These are phyloP conservation scores for Aselliscus stoliczkanus DNA, from an alignment of 2,797 vertebrate species.

Conservation along the genomic window DNA sequence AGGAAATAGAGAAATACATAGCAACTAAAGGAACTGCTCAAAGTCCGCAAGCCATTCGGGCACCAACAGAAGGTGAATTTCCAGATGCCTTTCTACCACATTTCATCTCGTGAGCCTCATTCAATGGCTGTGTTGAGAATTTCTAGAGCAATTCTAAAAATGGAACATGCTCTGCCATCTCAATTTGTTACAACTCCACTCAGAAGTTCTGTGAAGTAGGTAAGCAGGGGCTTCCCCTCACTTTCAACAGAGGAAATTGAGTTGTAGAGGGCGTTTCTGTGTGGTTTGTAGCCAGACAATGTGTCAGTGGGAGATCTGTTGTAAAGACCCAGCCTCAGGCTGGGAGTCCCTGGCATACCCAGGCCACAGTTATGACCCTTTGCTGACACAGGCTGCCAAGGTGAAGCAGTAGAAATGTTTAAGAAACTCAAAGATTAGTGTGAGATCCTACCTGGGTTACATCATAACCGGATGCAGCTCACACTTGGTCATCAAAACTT, in stretches of 20 bases:
- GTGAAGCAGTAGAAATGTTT: not conserved
- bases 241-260: not conserved
- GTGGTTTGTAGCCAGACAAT: not conserved
- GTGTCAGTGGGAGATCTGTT: not conserved
- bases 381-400: not conserved
- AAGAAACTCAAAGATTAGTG: not conserved
- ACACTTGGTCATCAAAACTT: not conserved
- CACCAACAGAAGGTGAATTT: not conserved
- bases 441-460: not conserved
- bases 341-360: not conserved
- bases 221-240: not conserved
- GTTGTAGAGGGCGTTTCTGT: not conserved
- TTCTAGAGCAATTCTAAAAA: conserved; percentile 2
- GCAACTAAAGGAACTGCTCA: not conserved
- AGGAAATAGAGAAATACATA: conserved; percentile 10
- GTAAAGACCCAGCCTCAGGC: not conserved
- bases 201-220: not conserved
- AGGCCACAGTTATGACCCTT: not conserved
- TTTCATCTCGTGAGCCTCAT: not conserved
- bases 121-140: not conserved
- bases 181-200: not conserved
- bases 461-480: not conserved
- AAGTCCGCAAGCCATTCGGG: not conserved
- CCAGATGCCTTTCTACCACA: not conserved
- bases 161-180: not conserved